Evolutionary conservation across 1,140 invertebrate species (phyloP), one percentile per base, ranked within the genome.

Genomic region (Calosoma granatense): DNA sequence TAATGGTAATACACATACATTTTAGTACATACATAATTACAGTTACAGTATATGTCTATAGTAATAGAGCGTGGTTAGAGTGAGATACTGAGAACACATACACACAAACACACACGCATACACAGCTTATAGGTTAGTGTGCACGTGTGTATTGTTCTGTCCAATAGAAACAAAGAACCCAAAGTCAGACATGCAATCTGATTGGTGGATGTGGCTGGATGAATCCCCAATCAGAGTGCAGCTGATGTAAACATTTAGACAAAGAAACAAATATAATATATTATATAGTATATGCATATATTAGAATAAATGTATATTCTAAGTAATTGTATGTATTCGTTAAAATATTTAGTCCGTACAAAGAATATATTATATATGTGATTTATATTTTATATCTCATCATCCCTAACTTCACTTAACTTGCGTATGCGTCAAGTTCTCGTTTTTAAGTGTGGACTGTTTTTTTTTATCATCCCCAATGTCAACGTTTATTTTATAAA

Each of bases 151-250:
- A 30, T 30, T 6, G 4, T 30, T 30, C 4, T 6, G 6, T 4
- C 4, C 6, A 6, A 30, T 4, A 30, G 26, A 30, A 6, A 30
- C 14, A 30, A 47, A 47, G 6, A 11, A 11, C 3, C 15, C 55
- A n/a, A n/a, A n/a, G n/a, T 60, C 61, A 61, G 63, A 56, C 62
- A 59, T 63, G 65, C 65, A 62, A 30, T 62, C 65, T 65, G 61
- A 69, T 65, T 71, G 64, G 64, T 60, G 41, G 67, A 65, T 68
- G 66, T 70, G 70, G 70, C 70, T 71, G 70, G 70, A 71, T 57
- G 60, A 63, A 71, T 64, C 68, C 63, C 64, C 64, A 71, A 64
- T 70, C 61, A 62, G 64, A 63, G 55, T 59, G 68, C 65, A 67
- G 65, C 64, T 63, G 63, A 64, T 17, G 14, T 30, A 47, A 11